phyloP scores from a whole-genome alignment of 2,113 vertebrate genomes.

The Pimephales promelas region DNA sequence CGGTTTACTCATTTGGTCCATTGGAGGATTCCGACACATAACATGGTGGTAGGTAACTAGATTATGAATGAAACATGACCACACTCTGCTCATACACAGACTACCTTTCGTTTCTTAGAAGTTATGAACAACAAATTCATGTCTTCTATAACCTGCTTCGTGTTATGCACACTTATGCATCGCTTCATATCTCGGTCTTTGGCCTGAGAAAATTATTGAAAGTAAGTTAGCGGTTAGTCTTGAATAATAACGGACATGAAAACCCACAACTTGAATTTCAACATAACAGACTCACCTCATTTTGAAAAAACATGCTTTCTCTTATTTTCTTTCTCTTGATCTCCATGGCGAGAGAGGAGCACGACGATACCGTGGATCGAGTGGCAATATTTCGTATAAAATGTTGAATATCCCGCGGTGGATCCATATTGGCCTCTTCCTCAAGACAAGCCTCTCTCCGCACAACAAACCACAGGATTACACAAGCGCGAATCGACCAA shows the following conservation, averaged over 20 bases:
- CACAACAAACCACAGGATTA: constrained; percentile 37
- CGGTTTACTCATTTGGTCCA: no score
- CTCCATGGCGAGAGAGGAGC: constrained; percentile 78
- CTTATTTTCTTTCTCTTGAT: constrained; percentile 78
- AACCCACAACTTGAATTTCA: neutral
- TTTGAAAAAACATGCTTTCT: constrained; percentile 70
- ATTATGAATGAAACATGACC: constrained; percentile 15
- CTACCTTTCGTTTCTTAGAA: constrained; percentile 67
- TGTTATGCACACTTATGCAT: constrained; percentile 57
- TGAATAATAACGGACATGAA: neutral
- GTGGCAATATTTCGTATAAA: constrained; percentile 59
- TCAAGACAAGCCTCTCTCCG: constrained; percentile 39
- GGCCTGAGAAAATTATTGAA: constrained; percentile 50
- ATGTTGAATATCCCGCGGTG: constrained; percentile 77
- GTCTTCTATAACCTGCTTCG: constrained; percentile 59
- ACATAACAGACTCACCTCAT: constrained; percentile 66
- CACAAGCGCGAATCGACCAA: constrained; percentile 3
- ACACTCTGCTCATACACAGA: constrained; percentile 29
- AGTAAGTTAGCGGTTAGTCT: neutral
- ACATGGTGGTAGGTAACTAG: neutral
- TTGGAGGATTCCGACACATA: neutral
- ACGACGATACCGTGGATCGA: constrained; percentile 60
- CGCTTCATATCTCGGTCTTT: constrained; percentile 58
- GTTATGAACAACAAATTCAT: constrained; percentile 66
- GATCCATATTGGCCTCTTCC: constrained; percentile 65